Conservation (phyloP, 2,113 vertebrate genomes). For the Papio anubis region DNA sequence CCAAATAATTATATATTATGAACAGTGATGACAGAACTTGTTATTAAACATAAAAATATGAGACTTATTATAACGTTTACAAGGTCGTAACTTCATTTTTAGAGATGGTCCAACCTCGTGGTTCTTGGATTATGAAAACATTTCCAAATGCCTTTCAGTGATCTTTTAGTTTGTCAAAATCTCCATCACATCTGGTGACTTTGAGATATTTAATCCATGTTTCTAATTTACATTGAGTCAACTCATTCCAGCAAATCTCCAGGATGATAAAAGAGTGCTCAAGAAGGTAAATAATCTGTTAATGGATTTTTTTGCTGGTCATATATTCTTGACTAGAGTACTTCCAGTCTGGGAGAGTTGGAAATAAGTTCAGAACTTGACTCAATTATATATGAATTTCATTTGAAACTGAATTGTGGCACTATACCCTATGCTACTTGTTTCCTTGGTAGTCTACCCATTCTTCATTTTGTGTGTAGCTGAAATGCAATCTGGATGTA, state of each 20-base stretch:
- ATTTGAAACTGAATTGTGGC: not conserved
- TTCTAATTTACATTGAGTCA: conserved; percentile 38
- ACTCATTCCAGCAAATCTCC: not conserved
- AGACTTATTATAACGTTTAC: not conserved
- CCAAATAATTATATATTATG: not conserved
- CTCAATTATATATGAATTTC: not conserved
- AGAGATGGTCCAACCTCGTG: not conserved
- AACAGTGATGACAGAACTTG: not conserved
- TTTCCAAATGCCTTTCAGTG: conserved; percentile 32
- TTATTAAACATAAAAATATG: conserved; percentile 48
- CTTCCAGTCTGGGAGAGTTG: not conserved
- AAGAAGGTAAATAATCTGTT: not conserved
- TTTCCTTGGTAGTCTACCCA: not conserved
- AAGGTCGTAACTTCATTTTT: conserved; percentile 12
- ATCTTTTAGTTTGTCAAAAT: not conserved
- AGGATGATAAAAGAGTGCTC: conserved; percentile 4
- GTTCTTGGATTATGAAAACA: conserved; percentile 37
- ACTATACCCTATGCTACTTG: not conserved
- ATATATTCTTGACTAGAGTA: not conserved
- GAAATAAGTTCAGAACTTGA: conserved; percentile 31
- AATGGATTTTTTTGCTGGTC: not conserved
- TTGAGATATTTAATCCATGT: conserved; percentile 48
- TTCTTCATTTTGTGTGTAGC: not conserved
- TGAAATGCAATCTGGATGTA: not conserved
- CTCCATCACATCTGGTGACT: conserved; percentile 26